Base-by-base conservation (phyloP, 2,888 invertebrate species). In the Parasteatoda lunata region DNA sequence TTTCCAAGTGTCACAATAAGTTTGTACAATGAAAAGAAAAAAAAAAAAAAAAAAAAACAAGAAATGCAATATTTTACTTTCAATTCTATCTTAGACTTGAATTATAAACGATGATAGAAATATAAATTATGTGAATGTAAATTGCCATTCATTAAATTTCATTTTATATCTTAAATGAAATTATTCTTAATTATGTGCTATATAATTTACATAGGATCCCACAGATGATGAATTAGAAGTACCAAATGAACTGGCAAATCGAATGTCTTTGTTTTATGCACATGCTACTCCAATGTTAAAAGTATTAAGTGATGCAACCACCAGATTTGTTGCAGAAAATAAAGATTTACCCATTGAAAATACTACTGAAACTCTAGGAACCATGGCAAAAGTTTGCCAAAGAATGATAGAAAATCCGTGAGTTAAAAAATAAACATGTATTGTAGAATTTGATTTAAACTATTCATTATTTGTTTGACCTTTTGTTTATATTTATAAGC, bases 201-300 rank as follows among this genome's bases (percentile, higher is more conserved):
- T 47, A 47, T 11, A 73, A 54, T 54, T n/a, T 8, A 49, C 48
- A 72, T 59, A 88, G 88, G 88, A 89, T 66, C 89, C 90, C 65
- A 89, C 89, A n/a, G 90, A 90, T 89, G 88, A 81, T 51, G 90
- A 91, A 52, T 90, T 91, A 49, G 91, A 91, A 78, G 92, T 93
- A n/a, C 91, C 92, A 45, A 94, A 95, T 80, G 97, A 97, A 91
- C 93, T 97, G 88, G 97, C 97, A 82, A 97, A 97, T 92, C 94
- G 96, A 90, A 97, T 98, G 96, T 97, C 97, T 47, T 93, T 97
- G 72, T 98, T 98, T 92, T 97, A 97, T 92, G 97, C 97, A 59
- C 95, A 97, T 93, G 96, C 97, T 88, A 97, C 97, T 87, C 98
- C 98, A 71, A 98, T 98, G 97, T 94, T 98, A 78, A 96, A 96